A percentile compares a stretch with the other conserved stretches of the same genome.
Evolutionary conservation across 1,140 invertebrate species (phyloP).

Genomic region (Drosophila kepulauana): DNA sequence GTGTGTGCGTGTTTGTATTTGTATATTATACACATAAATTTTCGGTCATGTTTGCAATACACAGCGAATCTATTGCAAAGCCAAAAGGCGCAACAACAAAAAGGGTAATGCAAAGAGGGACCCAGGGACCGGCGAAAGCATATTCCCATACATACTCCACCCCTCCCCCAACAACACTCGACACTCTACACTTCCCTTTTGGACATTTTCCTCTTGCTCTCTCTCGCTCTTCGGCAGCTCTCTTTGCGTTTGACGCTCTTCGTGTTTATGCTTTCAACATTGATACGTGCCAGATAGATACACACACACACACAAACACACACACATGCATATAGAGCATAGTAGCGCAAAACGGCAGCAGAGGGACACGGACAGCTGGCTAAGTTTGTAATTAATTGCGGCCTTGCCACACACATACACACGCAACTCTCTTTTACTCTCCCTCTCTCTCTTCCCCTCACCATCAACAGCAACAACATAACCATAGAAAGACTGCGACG

Average conservation of each 20-base stretch:
- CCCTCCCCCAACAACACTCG: background rate
- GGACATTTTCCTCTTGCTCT: background rate
- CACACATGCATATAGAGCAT: background rate
- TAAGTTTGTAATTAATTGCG: slow-evolving; percentile 82
- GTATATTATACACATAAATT: slow-evolving; percentile 39
- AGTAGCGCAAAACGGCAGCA: slow-evolving; percentile 7
- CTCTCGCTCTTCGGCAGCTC: slow-evolving; percentile 17
- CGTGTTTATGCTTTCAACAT: slow-evolving; percentile 78
- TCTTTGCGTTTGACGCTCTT: slow-evolving; percentile 42
- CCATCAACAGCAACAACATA: too few relatives aligned
- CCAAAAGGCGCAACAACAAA: slow-evolving; percentile 35
- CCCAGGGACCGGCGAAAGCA: slow-evolving; percentile 42
- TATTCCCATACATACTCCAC: slow-evolving; percentile 32
- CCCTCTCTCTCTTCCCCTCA: slow-evolving; percentile 9
- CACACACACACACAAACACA: slow-evolving; percentile 36
- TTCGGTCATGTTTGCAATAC: slow-evolving; percentile 33
- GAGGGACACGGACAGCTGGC: slow-evolving; percentile 64
- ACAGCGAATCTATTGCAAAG: slow-evolving; percentile 49
- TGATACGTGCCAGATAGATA: slow-evolving; percentile 72
- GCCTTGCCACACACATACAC: slow-evolving; percentile 63
- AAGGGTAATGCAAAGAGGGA: slow-evolving; percentile 36
- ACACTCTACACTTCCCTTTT: too few relatives aligned
- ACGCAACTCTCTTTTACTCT: slow-evolving; percentile 2
- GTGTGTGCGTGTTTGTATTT: slow-evolving; percentile 21
- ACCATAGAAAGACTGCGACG: slow-evolving; percentile 10